Base-by-base conservation (phyloP, 2,797 vertebrate species). In the Halcyon leucocephala region DNA sequence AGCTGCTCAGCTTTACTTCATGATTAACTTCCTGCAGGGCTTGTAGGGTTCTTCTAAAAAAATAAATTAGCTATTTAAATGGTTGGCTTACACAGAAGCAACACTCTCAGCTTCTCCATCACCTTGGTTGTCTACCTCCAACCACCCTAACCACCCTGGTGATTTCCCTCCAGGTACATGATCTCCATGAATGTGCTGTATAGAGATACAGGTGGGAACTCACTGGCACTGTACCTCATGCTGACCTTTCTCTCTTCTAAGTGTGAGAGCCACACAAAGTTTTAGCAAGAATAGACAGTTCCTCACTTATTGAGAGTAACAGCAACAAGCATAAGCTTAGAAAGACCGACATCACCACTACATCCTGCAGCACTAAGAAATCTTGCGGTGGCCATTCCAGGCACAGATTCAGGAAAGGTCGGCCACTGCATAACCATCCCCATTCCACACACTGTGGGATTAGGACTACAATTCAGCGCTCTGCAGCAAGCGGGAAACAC, bases 101-200 rank as follows among this genome's bases (percentile, higher is more conserved):
- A 58, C 14, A 51, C 12, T 86, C 92, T 31, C 1, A 4, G 61
- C 57, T 74, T 74, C 65, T 71, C 16, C 31, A 46, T 78, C 44
- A 49, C 41, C 66, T 69, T 42, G 7, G 17, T 69, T 54, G 78
- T 69, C 33, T 88, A 41, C 35, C 41, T 72, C 44, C 71, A 73
- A 13, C 7, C 51, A 33, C 25, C 6, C 14, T 14, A 73, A 14
- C 7, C 51, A 33, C 17, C 39, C 41, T 29, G 41, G 33, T 42
- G 15, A 57, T 58, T 87, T 72, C 54, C 33, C 25, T 82, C 64
- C 57, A 87, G 49, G 44, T 33, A 3, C 5, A 3, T 3, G 7
- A 37, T 52, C 51, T 48, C 67, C 0, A 0, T 20, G 28, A 61
- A n/a, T 1, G 1, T 44, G 52, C 35, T 39, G 8, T 26, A 24